Base-by-base conservation (phyloP, 1,140 invertebrate species). In the Cotesia glomerata region DNA sequence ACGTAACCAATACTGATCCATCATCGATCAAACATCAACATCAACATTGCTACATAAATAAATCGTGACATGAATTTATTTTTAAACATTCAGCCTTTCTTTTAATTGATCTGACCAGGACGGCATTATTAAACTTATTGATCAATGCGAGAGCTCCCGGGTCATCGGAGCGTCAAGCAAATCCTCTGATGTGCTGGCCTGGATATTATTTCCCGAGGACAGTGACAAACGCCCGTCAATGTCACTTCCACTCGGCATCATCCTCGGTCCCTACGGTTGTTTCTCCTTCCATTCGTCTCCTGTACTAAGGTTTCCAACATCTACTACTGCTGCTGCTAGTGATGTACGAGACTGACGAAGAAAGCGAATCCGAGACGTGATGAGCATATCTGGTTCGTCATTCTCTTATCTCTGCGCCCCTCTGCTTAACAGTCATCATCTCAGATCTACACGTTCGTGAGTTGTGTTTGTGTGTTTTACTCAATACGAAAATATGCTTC, bases 151-250 rank as follows among this genome's bases (percentile, higher is more conserved):
- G n/a, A 78, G 69, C 77, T 77, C 72, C 74, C 78, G 77, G 76
- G 63, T 64, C 63, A 69, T 77, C 77, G 74, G 76, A 78, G 77
- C 76, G 63, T 64, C 63, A 69, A 45, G 59, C 54, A 39, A 56
- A 63, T 69, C 49, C 62, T 74, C 72, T 39, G 35, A 72, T 54
- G 59, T 4, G 39, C 58, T 52, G 72, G 26, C 78, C 78, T 84
- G 82, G 83, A 84, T 85, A 85, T 84, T 85, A 85, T 85, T 85
- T 85, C 82, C 81, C 80, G 81, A 81, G 83, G 84, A 86, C 83
- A 86, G 83, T 86, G 84, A 85, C 84, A 86, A 86, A 85, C 83
- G 79, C 84, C 80, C 82, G 84, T 86, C 84, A 86, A 85, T 79
- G 84, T 85, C 83, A 85, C 72, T 83, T 78, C 73, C 77, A 79